phyloP scores from a whole-genome alignment of 1,140 invertebrate genomes.

The Amphibalanus amphitrite region DNA sequence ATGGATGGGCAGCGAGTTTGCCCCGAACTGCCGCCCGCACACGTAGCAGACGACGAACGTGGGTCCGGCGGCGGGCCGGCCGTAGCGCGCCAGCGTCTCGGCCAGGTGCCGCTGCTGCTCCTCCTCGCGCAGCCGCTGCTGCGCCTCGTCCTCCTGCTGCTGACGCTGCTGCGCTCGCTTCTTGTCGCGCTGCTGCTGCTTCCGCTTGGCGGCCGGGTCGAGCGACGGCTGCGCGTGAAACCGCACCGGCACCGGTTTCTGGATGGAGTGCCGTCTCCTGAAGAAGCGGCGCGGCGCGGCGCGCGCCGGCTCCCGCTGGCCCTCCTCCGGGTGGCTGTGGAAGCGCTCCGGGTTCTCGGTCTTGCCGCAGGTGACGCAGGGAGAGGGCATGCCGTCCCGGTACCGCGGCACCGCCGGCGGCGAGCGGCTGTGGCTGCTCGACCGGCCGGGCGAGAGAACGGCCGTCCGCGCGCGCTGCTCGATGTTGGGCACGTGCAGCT shows the following conservation, averaged over 20 bases:
- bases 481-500: slow-evolving; percentile 5
- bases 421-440: slow-evolving; percentile 15
- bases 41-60: slow-evolving; percentile 45
- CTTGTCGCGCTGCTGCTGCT: slow-evolving; percentile 5
- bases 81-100: neutral
- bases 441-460: neutral
- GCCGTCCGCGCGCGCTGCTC: neutral
- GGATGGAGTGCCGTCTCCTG: neutral
- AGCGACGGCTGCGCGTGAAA: neutral
- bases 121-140: slow-evolving; percentile 5
- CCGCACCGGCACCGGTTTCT: neutral
- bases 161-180: slow-evolving; percentile 6
- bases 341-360: slow-evolving; percentile 37
- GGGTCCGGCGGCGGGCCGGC: neutral
- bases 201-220: neutral
- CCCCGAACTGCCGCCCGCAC: slow-evolving; percentile 52
- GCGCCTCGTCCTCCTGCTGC: slow-evolving; percentile 7
- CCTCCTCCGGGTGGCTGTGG: slow-evolving; percentile 34
- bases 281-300: neutral
- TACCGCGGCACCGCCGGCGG: neutral
- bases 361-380: slow-evolving; percentile 37
- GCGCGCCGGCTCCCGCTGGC: too few relatives aligned
- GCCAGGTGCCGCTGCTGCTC: neutral
- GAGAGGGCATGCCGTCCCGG: slow-evolving; percentile 16
- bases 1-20: slow-evolving; percentile 49